Percentiles rank a stretch among this genome's conserved stretches.
These are phyloP conservation scores for Brachyhypopomus gauderio DNA, from an alignment of 2,113 vertebrate species.

Conservation along the genomic window DNA sequence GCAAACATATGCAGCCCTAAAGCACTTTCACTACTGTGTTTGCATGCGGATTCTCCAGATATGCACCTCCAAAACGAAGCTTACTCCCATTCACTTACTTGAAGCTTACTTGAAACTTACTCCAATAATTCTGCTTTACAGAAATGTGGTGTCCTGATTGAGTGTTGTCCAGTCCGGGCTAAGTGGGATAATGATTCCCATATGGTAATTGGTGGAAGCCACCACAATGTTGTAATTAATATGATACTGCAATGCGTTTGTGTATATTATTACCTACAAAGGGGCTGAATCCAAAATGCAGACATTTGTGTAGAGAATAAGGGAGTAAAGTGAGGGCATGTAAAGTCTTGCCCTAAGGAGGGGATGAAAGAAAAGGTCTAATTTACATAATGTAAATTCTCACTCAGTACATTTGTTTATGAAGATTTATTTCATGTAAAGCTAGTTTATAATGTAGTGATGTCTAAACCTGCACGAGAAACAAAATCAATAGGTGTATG, in stretches of 20 bases:
- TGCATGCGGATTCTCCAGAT: too few relatives aligned
- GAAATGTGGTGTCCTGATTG: neutral
- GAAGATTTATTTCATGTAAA: too few relatives aligned
- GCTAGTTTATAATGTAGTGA: too few relatives aligned
- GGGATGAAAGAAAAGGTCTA: neutral
- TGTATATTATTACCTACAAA: slow-evolving; percentile 4
- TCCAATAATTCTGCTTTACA: too few relatives aligned
- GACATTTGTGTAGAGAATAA: neutral
- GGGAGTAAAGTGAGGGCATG: neutral
- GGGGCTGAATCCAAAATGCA: neutral
- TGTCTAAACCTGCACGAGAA: too few relatives aligned
- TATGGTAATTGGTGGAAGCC: neutral
- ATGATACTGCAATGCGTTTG: neutral
- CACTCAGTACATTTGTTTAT: neutral
- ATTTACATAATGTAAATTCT: neutral
- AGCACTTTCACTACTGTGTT: too few relatives aligned
- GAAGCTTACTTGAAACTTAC: too few relatives aligned
- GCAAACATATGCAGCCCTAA: too few relatives aligned
- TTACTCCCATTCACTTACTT: too few relatives aligned
- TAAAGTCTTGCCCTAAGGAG: neutral
- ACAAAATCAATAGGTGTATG: too few relatives aligned
- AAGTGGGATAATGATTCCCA: neutral
- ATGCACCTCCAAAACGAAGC: too few relatives aligned
- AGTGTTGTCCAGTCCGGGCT: neutral
- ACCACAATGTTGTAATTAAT: slow-evolving; percentile 1